Conservation (phyloP, 1,140 invertebrate genomes). For the Leptinotarsa undecemlineata region DNA sequence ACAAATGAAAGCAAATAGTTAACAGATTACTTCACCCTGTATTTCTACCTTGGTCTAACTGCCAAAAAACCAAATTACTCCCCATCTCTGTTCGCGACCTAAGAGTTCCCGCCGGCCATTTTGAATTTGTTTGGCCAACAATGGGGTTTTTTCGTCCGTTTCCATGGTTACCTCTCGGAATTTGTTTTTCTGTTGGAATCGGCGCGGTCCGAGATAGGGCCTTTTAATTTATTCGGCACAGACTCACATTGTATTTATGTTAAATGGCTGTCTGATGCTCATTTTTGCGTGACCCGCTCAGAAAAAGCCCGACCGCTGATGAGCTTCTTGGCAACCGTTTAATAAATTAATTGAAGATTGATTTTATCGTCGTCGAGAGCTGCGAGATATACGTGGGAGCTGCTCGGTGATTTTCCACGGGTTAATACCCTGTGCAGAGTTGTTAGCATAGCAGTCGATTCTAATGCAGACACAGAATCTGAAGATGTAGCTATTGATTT, state of each 20-base stretch:
- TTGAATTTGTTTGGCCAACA: conserved; percentile 50
- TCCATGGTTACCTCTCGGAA: conserved; percentile 44
- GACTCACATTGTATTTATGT: conserved; percentile 42
- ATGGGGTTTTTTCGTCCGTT: conserved; percentile 45
- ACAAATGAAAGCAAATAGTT: too few relatives aligned
- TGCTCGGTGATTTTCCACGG: too few relatives aligned
- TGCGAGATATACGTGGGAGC: neutral
- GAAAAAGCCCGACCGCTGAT: conserved; percentile 28
- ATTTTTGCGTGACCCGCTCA: conserved; percentile 23
- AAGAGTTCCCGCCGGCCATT: conserved; percentile 44
- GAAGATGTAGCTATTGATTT: too few relatives aligned
- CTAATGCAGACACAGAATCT: too few relatives aligned
- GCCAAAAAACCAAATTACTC: conserved; percentile 44
- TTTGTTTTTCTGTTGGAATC: conserved; percentile 44
- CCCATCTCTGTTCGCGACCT: conserved; percentile 44
- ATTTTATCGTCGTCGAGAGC: conserved; percentile 3
- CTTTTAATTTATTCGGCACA: conserved; percentile 49
- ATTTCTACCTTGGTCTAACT: conserved; percentile 42
- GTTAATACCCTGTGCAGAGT: too few relatives aligned
- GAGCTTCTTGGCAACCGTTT: conserved; percentile 33
- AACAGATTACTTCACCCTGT: neutral
- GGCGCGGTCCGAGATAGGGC: conserved; percentile 32
- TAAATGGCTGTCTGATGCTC: conserved; percentile 36
- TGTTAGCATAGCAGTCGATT: too few relatives aligned
- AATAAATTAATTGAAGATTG: conserved; percentile 34